Evolutionary conservation across 2,888 invertebrate species (phyloP), one percentile per base, ranked within the genome.

Genomic region (Ischnus inquisitorius): DNA sequence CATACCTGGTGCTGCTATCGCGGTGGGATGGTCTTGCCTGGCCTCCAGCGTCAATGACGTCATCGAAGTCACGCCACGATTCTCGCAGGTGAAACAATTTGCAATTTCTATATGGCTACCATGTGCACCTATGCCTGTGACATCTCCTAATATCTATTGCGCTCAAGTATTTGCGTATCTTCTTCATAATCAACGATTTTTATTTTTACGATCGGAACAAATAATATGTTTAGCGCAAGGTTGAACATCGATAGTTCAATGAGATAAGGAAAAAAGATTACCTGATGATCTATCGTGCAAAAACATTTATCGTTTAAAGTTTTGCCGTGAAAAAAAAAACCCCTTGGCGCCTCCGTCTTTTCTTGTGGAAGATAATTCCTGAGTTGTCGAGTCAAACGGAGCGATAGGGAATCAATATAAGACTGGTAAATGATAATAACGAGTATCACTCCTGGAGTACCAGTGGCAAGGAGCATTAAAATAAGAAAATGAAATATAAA

Each of bases 11-110:
- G 43, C 79, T 5, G 65, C 46, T 81, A 84, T 86, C 86, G 87
- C 89, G 86, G 90, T 86, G 88, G 87, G 87, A 88, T 80, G 82
- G 83, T 84, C 86, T 89, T 88, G 87, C 88, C 79, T 83, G 79
- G 74, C 80, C 83, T 83, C 82, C 84, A 41, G 78, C 89, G 88
- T 65, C 39, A 64, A 85, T 92, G 92, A 92, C 92, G 91, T 92
- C 91, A 92, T 80, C 64, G 39, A 79, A 90, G 91, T 91, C 91
- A 92, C 89, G 90, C 90, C 89, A 90, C 89, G 79, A 79, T 75
- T 83, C 79, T 78, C 81, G 83, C 87, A 86, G 87, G 88, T 88
- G 89, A 89, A 87, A 80, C 79, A 83, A 80, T 83, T 84, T 54
- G 82, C 75, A 79, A 51, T 79, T 72, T 78, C 22, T 68, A 57